These are phyloP conservation scores for Mactra quadrangularis DNA, from an alignment of 1,140 invertebrate genomes.

Conservation along the genomic window DNA sequence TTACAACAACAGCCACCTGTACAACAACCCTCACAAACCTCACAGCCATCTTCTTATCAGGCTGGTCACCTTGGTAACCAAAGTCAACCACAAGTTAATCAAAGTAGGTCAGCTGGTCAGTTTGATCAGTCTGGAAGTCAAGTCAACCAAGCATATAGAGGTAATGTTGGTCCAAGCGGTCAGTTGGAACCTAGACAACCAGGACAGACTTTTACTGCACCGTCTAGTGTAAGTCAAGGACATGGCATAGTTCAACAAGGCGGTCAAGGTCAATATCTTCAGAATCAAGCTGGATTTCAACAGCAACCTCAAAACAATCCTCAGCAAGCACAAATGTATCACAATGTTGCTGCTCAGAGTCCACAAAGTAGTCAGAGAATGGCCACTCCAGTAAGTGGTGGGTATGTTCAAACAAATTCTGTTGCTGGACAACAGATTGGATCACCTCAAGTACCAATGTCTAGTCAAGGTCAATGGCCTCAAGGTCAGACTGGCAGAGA, in stretches of 20 bases:
- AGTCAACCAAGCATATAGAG: neutral
- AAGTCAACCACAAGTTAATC: slow-evolving; percentile 6
- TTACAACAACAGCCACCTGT: neutral
- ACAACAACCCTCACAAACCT: neutral
- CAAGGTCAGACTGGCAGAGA: too few species aligned
- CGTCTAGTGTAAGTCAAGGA: slow-evolving; percentile 34
- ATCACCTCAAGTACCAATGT: neutral
- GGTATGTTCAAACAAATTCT: neutral
- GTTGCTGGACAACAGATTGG: slow-evolving; percentile 1
- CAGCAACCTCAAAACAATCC: slow-evolving; percentile 37
- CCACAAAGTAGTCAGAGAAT: neutral
- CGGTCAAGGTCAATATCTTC: neutral
- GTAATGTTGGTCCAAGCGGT: neutral
- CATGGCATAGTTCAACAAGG: neutral
- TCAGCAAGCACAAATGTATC: slow-evolving; percentile 55
- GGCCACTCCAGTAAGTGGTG: neutral
- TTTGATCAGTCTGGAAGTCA: neutral
- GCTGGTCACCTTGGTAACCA: neutral
- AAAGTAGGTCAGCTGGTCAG: neutral
- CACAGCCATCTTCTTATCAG: neutral
- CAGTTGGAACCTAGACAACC: slow-evolving; percentile 21
- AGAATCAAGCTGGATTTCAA: slow-evolving; percentile 14
- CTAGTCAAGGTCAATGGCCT: neutral
- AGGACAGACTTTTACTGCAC: slow-evolving; percentile 38
- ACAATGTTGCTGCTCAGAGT: neutral